A percentile compares a stretch with the other conserved stretches of the same genome.
phyloP scores from a whole-genome alignment of 35 echinoderm and acorn worm species.

The Amphiura filiformis region DNA sequence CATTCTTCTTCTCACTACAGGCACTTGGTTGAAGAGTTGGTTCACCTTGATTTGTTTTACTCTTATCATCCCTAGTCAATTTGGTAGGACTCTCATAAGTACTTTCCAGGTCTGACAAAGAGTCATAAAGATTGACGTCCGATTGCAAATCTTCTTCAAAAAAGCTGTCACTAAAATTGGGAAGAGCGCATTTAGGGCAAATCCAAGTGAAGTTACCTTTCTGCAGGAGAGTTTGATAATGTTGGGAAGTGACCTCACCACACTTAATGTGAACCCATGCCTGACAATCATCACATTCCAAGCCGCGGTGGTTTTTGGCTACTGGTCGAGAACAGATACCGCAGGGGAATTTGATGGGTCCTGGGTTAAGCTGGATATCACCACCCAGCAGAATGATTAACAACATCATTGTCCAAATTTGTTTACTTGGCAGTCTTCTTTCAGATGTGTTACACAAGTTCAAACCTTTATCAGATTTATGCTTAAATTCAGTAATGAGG shows the following conservation, averaged over 20 bases:
- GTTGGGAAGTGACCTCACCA: not conserved
- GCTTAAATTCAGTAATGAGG: no score
- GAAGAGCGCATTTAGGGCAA: no score
- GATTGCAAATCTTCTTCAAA: not conserved
- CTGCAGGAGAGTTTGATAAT: not conserved
- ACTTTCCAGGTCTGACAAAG: not conserved
- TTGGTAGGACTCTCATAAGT: not conserved
- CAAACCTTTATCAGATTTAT: not conserved
- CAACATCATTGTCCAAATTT: not conserved
- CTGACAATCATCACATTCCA: not conserved
- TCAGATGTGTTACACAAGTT: not conserved
- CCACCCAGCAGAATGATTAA: not conserved
- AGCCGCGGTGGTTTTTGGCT: not conserved
- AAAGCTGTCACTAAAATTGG: no score
- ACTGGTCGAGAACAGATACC: not conserved
- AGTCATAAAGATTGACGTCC: not conserved
- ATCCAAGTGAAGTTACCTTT: not conserved
- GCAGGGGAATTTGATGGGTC: not conserved
- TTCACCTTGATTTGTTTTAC: not conserved
- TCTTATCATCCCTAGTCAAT: not conserved
- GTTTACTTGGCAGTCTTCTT: not conserved
- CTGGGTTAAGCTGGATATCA: not conserved
- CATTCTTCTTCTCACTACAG: not conserved
- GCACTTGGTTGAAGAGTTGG: not conserved
- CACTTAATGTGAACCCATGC: not conserved